Evolutionary conservation across 2,113 vertebrate species (phyloP).

Genomic region (Halcyon malimbica): DNA sequence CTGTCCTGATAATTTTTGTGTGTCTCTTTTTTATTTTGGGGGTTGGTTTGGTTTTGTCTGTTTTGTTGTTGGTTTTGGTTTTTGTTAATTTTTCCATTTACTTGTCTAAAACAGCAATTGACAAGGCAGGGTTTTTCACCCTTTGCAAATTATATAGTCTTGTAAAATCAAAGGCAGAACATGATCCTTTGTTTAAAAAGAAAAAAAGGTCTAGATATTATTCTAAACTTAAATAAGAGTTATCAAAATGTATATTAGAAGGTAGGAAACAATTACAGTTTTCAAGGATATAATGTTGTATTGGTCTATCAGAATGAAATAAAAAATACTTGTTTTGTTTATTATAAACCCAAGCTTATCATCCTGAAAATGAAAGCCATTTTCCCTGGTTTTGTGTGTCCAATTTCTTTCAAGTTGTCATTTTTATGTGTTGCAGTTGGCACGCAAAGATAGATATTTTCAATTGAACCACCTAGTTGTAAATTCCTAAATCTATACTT

Average conservation of each 20-base stretch:
- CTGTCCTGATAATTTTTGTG: background rate
- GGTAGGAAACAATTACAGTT: background rate
- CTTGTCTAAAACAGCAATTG: background rate
- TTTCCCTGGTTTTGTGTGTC: background rate
- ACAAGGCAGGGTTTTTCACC: background rate
- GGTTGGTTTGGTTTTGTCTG: too few relatives aligned
- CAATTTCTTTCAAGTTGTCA: background rate
- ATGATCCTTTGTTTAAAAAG: background rate
- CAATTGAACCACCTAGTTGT: background rate
- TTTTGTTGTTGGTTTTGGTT: background rate
- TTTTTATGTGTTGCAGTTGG: background rate
- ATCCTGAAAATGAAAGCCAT: background rate
- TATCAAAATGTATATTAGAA: background rate
- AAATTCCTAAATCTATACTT: background rate
- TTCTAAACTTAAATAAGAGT: background rate
- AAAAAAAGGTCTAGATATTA: background rate
- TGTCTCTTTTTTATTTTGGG: background rate
- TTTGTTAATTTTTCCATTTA: background rate
- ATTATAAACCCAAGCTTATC: background rate
- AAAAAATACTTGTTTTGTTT: background rate
- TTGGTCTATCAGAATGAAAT: background rate
- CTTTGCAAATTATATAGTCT: background rate
- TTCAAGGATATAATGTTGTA: background rate
- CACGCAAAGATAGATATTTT: background rate
- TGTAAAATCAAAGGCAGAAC: background rate